These are phyloP conservation scores for Ciconia nigra DNA, from an alignment of 2,797 vertebrate species.

Conservation along the genomic window DNA sequence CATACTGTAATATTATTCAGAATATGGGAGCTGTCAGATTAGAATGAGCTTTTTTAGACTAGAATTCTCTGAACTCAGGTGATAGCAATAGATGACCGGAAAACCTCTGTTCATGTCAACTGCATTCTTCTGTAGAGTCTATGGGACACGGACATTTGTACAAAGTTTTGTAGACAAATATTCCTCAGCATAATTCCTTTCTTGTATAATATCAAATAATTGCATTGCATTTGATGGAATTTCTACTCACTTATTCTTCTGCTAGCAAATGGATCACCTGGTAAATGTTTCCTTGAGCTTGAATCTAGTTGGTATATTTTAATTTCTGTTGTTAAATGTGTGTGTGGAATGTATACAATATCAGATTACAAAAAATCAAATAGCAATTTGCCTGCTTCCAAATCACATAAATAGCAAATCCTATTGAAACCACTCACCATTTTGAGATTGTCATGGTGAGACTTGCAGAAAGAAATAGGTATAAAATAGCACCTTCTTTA, in stretches of 20 bases:
- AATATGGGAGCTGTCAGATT: not conserved
- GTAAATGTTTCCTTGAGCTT: not conserved
- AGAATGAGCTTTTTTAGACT: not conserved
- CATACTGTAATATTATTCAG: not conserved
- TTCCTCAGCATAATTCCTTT: not conserved
- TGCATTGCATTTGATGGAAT: not conserved
- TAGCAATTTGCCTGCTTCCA: not conserved
- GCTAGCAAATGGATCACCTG: not conserved
- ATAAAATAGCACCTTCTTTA: slow-evolving; percentile 42
- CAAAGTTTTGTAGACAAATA: not conserved
- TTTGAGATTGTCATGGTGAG: not conserved
- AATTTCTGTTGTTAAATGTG: not conserved
- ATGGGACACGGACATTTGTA: not conserved
- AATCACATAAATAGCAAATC: not conserved
- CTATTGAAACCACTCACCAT: not conserved
- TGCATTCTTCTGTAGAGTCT: not conserved
- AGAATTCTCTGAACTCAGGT: not conserved
- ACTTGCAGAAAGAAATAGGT: not conserved
- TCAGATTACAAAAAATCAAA: not conserved
- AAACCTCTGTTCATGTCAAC: not conserved
- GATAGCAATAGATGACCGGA: not conserved
- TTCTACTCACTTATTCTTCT: not conserved
- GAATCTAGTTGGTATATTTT: not conserved
- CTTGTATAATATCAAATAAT: not conserved
- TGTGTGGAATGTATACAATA: not conserved